phyloP scores from a whole-genome alignment of 2,113 vertebrate genomes.

The Otocyon megalotis region DNA sequence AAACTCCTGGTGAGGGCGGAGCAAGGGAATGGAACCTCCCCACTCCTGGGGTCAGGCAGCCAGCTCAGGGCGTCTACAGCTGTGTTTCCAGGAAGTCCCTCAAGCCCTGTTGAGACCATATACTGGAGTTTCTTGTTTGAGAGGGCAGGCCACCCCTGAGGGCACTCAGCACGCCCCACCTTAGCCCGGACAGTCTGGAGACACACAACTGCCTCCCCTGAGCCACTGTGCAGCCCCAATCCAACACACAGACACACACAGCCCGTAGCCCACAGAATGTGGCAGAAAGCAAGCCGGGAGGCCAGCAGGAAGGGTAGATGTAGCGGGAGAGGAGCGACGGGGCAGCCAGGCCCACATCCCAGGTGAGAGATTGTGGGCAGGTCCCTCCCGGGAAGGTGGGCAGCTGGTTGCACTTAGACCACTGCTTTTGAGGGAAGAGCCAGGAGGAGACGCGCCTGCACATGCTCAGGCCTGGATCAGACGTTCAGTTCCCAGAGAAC shows the following conservation, averaged over 20 bases:
- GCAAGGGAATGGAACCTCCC: background rate
- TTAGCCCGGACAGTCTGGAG: background rate
- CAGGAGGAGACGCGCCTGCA: no score
- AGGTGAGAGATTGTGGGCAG: background rate
- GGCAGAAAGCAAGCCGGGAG: background rate
- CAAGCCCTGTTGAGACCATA: background rate
- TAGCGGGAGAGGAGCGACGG: background rate
- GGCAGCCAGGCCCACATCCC: background rate
- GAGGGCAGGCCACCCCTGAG: background rate
- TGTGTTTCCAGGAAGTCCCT: background rate
- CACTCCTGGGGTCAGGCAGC: background rate
- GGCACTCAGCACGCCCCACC: background rate
- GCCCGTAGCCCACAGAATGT: background rate
- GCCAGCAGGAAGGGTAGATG: background rate
- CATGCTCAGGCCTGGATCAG: background rate
- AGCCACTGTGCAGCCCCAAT: background rate
- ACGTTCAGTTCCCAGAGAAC: background rate
- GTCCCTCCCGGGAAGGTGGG: background rate
- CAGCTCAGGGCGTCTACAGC: background rate
- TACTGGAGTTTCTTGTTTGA: background rate
- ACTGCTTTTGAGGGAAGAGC: background rate
- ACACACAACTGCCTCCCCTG: background rate
- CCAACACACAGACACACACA: background rate
- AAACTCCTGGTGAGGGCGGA: background rate
- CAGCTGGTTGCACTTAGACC: background rate